phyloP scores from a whole-genome alignment of 2,113 vertebrate genomes.

The Rhea pennata region DNA sequence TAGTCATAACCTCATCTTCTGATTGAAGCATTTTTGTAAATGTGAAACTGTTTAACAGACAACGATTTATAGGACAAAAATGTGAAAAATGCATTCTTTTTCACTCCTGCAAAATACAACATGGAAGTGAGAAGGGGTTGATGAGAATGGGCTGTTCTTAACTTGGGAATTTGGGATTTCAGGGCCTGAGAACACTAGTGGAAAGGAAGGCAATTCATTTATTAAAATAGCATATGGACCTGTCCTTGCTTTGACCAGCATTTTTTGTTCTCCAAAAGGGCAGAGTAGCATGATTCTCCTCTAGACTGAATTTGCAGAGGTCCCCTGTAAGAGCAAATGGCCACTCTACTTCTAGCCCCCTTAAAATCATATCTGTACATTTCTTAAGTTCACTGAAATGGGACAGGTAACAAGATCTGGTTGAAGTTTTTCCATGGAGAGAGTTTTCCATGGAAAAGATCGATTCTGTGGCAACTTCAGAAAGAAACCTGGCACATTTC shows the following conservation, averaged over 20 bases:
- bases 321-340: not conserved
- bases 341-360: not conserved
- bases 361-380: not conserved
- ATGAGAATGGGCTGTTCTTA: not conserved
- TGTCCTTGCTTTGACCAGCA: not conserved
- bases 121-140: not conserved
- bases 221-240: not conserved
- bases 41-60: not conserved
- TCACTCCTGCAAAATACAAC: not conserved
- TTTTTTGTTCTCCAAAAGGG: not conserved
- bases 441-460: not conserved
- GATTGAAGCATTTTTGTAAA: slow-evolving; percentile 11
- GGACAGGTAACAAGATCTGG: not conserved
- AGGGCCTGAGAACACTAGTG: not conserved
- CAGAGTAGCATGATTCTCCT: not conserved
- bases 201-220: not conserved
- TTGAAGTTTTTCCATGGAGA: not conserved
- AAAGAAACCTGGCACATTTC: not conserved
- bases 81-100: not conserved
- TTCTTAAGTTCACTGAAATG: not conserved
- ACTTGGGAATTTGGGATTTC: not conserved
- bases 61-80: not conserved
- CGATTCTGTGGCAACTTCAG: not conserved
- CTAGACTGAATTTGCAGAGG: not conserved
- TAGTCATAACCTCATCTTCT: slow-evolving; percentile 6